A percentile compares a stretch with the other conserved stretches of the same genome.
Conservation (phyloP, 2,888 invertebrate species). For the Acleris emargana region DNA sequence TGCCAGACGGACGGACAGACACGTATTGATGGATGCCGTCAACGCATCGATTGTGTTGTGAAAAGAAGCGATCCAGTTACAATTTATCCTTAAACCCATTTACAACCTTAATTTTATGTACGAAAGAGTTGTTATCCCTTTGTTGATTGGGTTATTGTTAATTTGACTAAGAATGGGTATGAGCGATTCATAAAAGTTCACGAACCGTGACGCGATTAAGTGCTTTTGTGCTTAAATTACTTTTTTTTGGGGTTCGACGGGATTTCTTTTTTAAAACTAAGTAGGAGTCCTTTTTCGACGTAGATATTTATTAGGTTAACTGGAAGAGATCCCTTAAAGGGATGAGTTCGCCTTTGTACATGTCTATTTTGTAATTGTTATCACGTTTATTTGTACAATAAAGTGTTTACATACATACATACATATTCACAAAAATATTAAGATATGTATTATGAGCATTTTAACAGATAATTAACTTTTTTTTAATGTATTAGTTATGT, state of each 20-base stretch:
- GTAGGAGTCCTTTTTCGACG: not conserved
- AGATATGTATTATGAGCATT: too few species aligned
- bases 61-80: slow-evolving; percentile 60
- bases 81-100: slow-evolving; percentile 20
- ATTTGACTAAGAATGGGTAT: slow-evolving; percentile 56
- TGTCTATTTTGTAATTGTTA: too few species aligned
- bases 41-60: slow-evolving; percentile 64
- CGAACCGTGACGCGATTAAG: slow-evolving; percentile 50
- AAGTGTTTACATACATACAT: too few species aligned
- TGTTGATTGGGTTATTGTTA: slow-evolving; percentile 41
- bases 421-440: too few species aligned
- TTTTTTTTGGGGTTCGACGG: slow-evolving; percentile 30
- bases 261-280: not conserved
- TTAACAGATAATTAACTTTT: too few species aligned
- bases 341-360: too few species aligned
- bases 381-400: too few species aligned
- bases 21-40: slow-evolving; percentile 61
- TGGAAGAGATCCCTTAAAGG: too few species aligned
- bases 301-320: too few species aligned
- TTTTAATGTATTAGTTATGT: too few species aligned
- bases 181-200: slow-evolving; percentile 46
- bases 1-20: slow-evolving; percentile 46
- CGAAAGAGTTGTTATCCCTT: slow-evolving; percentile 37
- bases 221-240: slow-evolving; percentile 41
- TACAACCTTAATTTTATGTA: slow-evolving; percentile 36